These are phyloP conservation scores for Stegostoma tigrinum DNA, from an alignment of 2,113 vertebrate species.

Conservation along the genomic window DNA sequence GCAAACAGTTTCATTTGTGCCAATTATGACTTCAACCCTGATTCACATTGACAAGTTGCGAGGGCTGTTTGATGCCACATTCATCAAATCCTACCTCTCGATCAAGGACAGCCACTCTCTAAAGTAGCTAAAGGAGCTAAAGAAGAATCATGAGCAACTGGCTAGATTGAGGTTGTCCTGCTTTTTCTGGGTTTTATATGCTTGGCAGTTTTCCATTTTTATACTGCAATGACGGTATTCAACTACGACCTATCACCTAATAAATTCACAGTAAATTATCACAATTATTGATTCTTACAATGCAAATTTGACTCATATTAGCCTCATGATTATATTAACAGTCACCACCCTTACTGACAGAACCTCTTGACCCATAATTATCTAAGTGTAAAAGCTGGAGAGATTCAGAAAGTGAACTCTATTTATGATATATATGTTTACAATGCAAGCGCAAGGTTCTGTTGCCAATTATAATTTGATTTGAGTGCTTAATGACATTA, in stretches of 20 bases:
- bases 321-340: neutral
- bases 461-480: neutral
- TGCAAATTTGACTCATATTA: neutral
- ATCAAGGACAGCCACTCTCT: neutral
- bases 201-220: neutral
- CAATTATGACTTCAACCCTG: neutral
- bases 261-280: neutral
- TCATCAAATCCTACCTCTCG: neutral
- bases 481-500: neutral
- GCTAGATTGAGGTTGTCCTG: no score
- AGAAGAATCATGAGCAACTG: no score
- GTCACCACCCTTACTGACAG: neutral
- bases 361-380: neutral
- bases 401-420: neutral
- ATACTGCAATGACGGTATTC: neutral
- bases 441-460: neutral
- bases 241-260: neutral
- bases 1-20: neutral
- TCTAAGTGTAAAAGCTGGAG: neutral
- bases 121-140: no score
- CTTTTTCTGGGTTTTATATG: no score
- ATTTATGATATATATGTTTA: neutral
- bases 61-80: neutral
- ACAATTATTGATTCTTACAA: neutral
- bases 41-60: neutral